phyloP scores from a whole-genome alignment of 2,888 invertebrate species.

The Drosophila mettleri region DNA sequence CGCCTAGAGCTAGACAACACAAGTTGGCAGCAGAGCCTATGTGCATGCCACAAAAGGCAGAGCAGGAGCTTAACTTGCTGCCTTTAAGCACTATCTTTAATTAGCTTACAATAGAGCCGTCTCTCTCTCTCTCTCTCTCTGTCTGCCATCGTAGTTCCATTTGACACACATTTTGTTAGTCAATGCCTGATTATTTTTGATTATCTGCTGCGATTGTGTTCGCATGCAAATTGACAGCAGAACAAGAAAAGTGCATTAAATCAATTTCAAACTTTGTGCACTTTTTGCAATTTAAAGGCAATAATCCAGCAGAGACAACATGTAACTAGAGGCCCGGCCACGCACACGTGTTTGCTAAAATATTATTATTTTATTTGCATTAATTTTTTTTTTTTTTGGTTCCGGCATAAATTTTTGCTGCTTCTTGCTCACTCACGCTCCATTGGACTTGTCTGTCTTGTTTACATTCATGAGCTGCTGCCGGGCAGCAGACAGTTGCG shows the following conservation, averaged over 20 bases:
- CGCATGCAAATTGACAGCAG: slow-evolving; percentile 41
- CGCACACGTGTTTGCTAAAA: slow-evolving; percentile 5
- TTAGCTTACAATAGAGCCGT: slow-evolving; percentile 39
- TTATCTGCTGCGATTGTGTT: slow-evolving; percentile 36
- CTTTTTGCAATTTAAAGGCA: slow-evolving; percentile 16
- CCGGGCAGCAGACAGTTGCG: slow-evolving; percentile 30
- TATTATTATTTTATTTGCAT: slow-evolving; percentile 53
- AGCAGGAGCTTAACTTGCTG: not conserved
- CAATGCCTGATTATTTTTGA: slow-evolving; percentile 20
- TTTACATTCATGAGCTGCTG: slow-evolving; percentile 56
- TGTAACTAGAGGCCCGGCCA: too few relatives aligned
- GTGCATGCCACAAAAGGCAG: slow-evolving; percentile 25
- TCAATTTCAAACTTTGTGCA: slow-evolving; percentile 25
- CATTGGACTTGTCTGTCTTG: slow-evolving; percentile 30
- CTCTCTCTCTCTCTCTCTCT: not conserved
- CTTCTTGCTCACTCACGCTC: slow-evolving; percentile 1
- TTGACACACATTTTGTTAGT: slow-evolving; percentile 6
- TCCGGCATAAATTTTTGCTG: not conserved
- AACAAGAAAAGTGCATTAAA: slow-evolving; percentile 16
- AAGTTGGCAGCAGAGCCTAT: slow-evolving; percentile 40
- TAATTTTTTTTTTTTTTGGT: slow-evolving; percentile 21
- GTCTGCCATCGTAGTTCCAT: not conserved
- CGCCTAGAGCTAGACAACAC: slow-evolving; percentile 49
- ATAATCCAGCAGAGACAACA: not conserved
- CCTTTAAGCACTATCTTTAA: slow-evolving; percentile 16